Conservation (phyloP, 2,888 invertebrate genomes). For the Rotaria sp. region DNA sequence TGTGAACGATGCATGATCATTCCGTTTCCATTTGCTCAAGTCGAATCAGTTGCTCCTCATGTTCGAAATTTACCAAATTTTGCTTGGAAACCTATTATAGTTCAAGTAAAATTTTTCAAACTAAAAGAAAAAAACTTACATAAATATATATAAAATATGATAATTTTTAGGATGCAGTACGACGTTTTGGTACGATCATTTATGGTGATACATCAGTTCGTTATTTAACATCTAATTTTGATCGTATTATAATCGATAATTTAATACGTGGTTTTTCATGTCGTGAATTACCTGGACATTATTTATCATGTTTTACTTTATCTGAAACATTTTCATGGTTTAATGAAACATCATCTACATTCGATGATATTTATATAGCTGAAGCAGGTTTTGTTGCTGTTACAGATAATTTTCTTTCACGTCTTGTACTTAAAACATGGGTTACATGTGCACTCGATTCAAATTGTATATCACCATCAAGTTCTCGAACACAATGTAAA, state of each 20-base stretch:
- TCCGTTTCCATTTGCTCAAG: neutral
- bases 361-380: neutral
- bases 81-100: constrained; percentile 1
- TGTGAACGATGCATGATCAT: neutral
- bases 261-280: neutral
- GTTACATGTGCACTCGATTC: constrained; percentile 23
- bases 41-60: neutral
- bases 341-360: neutral
- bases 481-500: neutral
- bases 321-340: constrained; percentile 14
- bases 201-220: constrained; percentile 31
- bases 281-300: neutral
- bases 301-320: constrained; percentile 14
- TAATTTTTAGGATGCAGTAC: neutral
- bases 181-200: neutral
- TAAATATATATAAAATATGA: neutral
- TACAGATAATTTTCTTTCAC: neutral
- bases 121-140: too few species aligned
- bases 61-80: neutral
- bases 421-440: constrained; percentile 23
- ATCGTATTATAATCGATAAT: constrained; percentile 14
- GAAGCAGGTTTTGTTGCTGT: constrained; percentile 29
- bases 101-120: neutral
- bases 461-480: constrained; percentile 12
- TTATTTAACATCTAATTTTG: neutral